Base-by-base conservation (phyloP, 2,888 invertebrate species). In the Hyles lineata region DNA sequence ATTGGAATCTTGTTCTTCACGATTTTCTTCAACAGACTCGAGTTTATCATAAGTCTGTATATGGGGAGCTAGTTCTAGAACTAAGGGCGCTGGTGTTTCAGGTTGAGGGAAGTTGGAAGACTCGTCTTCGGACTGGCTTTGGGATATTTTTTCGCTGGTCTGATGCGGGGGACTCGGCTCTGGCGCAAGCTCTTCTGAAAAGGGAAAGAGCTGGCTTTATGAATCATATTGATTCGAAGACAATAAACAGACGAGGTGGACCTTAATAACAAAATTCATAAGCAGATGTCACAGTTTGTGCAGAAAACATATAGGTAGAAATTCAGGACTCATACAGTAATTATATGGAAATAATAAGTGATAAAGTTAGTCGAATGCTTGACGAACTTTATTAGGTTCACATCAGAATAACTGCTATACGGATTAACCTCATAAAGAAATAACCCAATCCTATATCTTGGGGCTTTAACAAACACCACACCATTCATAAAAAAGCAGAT, bases 201-300 rank as follows among this genome's bases (percentile, higher is more conserved):
- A 87, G 82, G 82, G 86, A 90, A 90, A 89, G 73, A 83, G 77
- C 85, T 83, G 85, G 84, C 88, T 89, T 87, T 79, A 87, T 86
- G 90, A 89, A 90, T 85, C 88, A 74, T 72, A 73, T 76, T 67
- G 86, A 89, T 87, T 86, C 87, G 86, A 84, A 72, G 73, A 74
- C 29, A 52, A 52, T 55, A 55, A 17, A 62, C 21, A 23, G 60
- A 69, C 43, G 21, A 70, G 62, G n/a, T 73, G 74, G 73, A 60
- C 50, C 74, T 75, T 76, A 63, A 70, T 74, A 72, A 62, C 71
- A 67, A 55, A 23, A 50, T 32, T 72, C 70, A 23, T 55, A 72
- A 63, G 72, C 71, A 60, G 60, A 55, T 43, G 25, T 11, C 43
- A 43, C 11, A 43, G 11, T 11, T 43, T 43, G 11, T 43, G 15